Evolutionary conservation across 2,797 vertebrate species (phyloP), one percentile per base, ranked within the genome.

Genomic region (Paguma larvata): DNA sequence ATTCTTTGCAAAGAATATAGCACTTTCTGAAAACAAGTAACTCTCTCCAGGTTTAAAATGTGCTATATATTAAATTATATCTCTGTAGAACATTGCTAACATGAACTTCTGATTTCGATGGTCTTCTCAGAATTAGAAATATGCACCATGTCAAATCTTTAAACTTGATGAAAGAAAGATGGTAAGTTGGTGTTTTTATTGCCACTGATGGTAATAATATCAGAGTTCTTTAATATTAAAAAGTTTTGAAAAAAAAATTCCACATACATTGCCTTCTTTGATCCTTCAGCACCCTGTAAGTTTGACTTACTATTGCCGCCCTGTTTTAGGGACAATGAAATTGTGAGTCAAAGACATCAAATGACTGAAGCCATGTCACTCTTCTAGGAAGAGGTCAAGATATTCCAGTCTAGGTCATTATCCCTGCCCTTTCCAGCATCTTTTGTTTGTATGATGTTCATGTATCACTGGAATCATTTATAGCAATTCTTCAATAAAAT

Each of bases 11-110:
- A 32, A 80, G 48, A 92, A 30, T 38, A 3, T 89, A 51, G 80
- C 6, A 83, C 51, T 96, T 96, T 91, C 46, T 73, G 7, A 93
- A 94, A 80, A 16, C 0, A 91, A 97, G 89, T 14, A 53, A 48
- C 30, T 1, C 5, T 93, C 11, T 72, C 27, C 18, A 73, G 7
- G 44, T 44, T 93, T 93, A 59, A 70, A 89, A 62, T 83, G 18
- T 93, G 32, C 13, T 75, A 75, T 30, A 8, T 48, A 75, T 48
- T 48, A 75, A 75, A 32, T 48, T 48, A 18, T 75, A 75, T 75
- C 18, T 92, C 41, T 68, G 38, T 9, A 79, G 62, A 82, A 68
- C 3, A 68, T 77, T 79, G n/a, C 11, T 56, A 65, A 89, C 32
- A 0, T 41, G 14, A 91, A n/a, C 48, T 97, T 83, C 19, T 83